phyloP scores from a whole-genome alignment of 2,797 vertebrate genomes.

The Liasis olivaceus region DNA sequence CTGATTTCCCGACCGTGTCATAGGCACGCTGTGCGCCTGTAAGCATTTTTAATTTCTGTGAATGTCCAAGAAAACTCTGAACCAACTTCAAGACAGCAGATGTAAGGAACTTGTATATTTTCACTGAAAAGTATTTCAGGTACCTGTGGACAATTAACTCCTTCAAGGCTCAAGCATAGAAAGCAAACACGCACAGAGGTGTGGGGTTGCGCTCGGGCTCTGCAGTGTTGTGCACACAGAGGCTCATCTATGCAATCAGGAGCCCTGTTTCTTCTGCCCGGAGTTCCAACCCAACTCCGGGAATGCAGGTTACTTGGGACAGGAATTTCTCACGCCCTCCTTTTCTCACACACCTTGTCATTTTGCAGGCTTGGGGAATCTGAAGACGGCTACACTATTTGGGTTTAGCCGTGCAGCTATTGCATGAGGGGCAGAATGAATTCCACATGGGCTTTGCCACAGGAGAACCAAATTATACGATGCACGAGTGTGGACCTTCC shows the following conservation, averaged over 20 bases:
- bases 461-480: neutral
- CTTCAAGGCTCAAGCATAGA: neutral
- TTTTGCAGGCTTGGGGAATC: neutral
- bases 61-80: neutral
- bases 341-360: neutral
- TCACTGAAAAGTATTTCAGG: neutral
- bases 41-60: neutral
- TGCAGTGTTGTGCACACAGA: neutral
- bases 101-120: neutral
- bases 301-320: neutral
- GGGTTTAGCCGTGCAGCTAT: neutral
- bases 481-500: neutral
- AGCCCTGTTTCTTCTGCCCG: neutral
- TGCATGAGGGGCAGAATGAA: neutral
- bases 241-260: neutral
- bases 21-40: neutral
- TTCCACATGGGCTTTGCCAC: neutral
- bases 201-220: neutral
- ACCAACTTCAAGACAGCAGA: neutral
- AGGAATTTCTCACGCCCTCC: neutral
- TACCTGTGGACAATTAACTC: too few species aligned
- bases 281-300: too few species aligned
- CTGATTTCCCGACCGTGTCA: neutral
- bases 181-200: neutral
- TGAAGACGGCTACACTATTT: neutral